Conservation (phyloP, 2,113 vertebrate species). For the Oxyruncus cristatus region DNA sequence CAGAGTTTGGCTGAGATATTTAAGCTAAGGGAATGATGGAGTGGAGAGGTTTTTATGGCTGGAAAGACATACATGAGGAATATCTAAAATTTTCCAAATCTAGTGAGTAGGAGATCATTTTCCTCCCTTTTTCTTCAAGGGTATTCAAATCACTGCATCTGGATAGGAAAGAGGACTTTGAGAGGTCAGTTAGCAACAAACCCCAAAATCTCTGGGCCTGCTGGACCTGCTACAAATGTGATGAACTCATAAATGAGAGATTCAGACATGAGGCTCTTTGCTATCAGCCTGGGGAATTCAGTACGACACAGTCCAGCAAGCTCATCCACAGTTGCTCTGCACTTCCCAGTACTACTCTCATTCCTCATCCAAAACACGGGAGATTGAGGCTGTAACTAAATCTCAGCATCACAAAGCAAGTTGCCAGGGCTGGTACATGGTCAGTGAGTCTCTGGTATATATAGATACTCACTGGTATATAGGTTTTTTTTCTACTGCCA, state of each 20-base stretch:
- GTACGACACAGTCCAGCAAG: background rate
- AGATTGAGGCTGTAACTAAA: background rate
- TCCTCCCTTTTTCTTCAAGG: background rate
- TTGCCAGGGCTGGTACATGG: background rate
- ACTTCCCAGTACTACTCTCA: background rate
- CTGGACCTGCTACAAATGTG: background rate
- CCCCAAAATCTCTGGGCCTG: background rate
- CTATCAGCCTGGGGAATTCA: background rate
- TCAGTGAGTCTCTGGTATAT: background rate
- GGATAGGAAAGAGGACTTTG: background rate
- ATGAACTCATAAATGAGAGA: background rate
- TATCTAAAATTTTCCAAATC: background rate
- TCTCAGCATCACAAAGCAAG: background rate
- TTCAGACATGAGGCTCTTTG: background rate
- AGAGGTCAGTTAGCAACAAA: background rate
- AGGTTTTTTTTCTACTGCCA: constrained; percentile 5
- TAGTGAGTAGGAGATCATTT: background rate
- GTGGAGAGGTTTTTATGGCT: background rate
- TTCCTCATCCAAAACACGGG: background rate
- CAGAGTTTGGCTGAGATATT: background rate
- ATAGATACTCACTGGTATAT: background rate
- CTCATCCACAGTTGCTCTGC: background rate
- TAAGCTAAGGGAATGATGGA: background rate
- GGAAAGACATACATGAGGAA: background rate
- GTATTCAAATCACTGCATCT: background rate